Evolutionary conservation across 2,113 vertebrate genomes (phyloP).

Genomic region (Sphaerodactylus townsendi): DNA sequence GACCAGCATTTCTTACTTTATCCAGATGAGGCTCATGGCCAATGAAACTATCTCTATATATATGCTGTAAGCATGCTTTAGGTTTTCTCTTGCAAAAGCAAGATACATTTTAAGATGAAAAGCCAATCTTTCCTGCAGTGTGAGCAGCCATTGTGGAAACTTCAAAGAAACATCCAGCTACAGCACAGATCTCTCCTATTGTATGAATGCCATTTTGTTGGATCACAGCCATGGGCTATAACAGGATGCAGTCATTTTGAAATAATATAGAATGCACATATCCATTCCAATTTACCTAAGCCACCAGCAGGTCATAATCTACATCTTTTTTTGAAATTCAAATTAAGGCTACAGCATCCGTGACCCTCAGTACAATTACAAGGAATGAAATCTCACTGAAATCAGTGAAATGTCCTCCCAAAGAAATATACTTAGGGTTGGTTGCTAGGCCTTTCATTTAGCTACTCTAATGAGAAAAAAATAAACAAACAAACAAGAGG

Average conservation of each 20-base stretch:
- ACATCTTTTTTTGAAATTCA: not conserved
- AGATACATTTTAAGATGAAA: slow-evolving; percentile 12
- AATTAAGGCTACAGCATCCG: not conserved
- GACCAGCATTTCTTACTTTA: not conserved
- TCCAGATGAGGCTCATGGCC: not conserved
- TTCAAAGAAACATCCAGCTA: slow-evolving; percentile 23
- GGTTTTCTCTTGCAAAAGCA: not conserved
- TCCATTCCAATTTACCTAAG: slow-evolving; percentile 1
- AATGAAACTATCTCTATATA: not conserved
- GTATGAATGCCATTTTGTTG: slow-evolving; percentile 1
- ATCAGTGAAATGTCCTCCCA: not conserved
- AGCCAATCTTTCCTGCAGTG: not conserved
- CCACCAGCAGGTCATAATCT: not conserved
- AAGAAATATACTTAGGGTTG: not conserved
- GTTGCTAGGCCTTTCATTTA: slow-evolving; percentile 3
- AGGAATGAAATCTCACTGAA: not conserved
- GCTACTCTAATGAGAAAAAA: slow-evolving; percentile 25
- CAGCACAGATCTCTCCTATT: not conserved
- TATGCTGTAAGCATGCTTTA: not conserved
- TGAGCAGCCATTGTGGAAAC: slow-evolving; percentile 16
- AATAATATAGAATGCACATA: slow-evolving; percentile 5
- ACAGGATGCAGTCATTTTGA: slow-evolving; percentile 21
- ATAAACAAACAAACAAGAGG: slow-evolving; percentile 22
- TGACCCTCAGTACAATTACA: not conserved
- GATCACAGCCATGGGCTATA: slow-evolving; percentile 13